Percentiles rank a stretch among this genome's conserved stretches.
Evolutionary conservation across 2,113 vertebrate species (phyloP).

Genomic region (Leuciscus idus): DNA sequence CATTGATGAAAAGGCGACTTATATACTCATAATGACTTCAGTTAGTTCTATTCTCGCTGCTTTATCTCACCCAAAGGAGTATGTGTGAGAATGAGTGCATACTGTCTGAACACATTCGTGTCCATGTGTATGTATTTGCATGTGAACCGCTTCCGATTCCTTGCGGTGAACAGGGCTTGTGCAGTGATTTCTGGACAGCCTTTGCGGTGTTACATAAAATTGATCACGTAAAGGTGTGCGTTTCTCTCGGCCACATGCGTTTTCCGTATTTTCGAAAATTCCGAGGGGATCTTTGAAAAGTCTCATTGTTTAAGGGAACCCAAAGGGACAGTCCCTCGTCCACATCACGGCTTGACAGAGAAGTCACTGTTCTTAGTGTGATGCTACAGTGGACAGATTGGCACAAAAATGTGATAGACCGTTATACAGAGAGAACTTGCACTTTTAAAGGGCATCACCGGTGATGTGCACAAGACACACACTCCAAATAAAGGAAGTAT

Average conservation of each 20-base stretch:
- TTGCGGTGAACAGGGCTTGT: constrained; percentile 62
- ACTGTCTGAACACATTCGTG: constrained; percentile 9
- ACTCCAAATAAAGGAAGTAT: constrained; percentile 14
- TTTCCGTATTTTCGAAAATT: constrained; percentile 26
- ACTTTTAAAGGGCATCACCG: constrained; percentile 26
- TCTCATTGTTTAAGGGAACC: constrained; percentile 11
- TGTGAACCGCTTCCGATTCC: constrained; percentile 46
- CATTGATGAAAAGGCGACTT: neutral
- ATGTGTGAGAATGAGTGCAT: constrained; percentile 38
- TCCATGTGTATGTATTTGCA: constrained; percentile 9
- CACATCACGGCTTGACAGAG: constrained; percentile 22
- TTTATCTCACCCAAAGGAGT: constrained; percentile 13
- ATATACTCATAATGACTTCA: neutral
- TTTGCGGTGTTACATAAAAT: constrained; percentile 67
- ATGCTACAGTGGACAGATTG: constrained; percentile 26
- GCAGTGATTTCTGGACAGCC: constrained; percentile 66
- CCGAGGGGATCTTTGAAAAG: constrained; percentile 29
- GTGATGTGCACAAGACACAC: constrained; percentile 23
- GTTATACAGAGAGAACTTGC: constrained; percentile 1
- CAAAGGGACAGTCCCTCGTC: constrained; percentile 7
- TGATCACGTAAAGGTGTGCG: constrained; percentile 60
- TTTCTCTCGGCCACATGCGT: constrained; percentile 40
- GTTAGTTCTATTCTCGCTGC: neutral
- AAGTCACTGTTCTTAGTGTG: neutral
- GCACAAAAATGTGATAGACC: neutral